Evolutionary conservation across 37 sponge, comb jelly and placozoan species (phyloP).

Genomic region (Mnemiopsis leidyi): DNA sequence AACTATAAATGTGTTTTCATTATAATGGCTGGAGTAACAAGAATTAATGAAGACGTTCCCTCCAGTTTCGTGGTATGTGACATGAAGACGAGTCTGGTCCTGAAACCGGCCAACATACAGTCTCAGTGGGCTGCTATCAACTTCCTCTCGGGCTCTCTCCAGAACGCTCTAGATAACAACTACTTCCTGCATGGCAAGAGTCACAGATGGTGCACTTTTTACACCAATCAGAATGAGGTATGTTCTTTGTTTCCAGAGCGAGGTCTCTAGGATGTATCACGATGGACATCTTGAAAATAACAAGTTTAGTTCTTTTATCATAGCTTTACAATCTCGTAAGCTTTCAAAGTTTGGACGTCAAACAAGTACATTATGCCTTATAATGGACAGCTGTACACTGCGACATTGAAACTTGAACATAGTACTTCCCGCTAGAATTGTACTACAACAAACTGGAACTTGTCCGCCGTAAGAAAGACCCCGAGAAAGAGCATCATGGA

Average conservation of each 20-base stretch:
- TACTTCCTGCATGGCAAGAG: not conserved
- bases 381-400: too few species aligned
- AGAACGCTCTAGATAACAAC: conserved; percentile 13
- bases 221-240: not conserved
- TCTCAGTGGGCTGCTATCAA: conserved; percentile 65
- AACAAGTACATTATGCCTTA: too few species aligned
- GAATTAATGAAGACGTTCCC: too few species aligned
- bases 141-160: conserved; percentile 32
- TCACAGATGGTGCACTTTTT: conserved; percentile 22
- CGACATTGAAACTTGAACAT: too few species aligned
- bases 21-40: too few species aligned
- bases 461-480: not conserved
- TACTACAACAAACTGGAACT: not conserved
- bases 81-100: not conserved
- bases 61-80: conserved; percentile 31
- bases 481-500: conserved; percentile 59
- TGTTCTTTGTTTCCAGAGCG: too few species aligned
- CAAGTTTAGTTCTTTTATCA: too few species aligned
- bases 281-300: too few species aligned
- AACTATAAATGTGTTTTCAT: too few species aligned
- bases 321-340: too few species aligned
- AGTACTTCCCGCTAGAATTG: not conserved
- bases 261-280: too few species aligned
- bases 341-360: too few species aligned
- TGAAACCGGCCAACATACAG: conserved; percentile 59